A percentile compares a stretch with the other conserved stretches of the same genome.
Conservation (phyloP, 1,140 invertebrate genomes). For the Nephotettix cincticeps region DNA sequence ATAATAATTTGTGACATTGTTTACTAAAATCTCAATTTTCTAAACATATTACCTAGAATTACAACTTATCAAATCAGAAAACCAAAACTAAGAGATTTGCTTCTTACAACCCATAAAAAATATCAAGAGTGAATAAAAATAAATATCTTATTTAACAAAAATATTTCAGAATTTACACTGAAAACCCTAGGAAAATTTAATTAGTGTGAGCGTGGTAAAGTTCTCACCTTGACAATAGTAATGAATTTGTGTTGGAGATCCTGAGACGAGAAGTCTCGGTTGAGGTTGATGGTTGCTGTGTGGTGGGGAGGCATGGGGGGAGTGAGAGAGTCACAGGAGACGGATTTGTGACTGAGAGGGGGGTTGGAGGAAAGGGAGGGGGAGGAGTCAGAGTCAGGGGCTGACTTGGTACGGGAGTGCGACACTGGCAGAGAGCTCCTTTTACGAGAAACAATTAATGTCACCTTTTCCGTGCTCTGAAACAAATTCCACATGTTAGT, state of each 20-base stretch:
- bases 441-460: neutral
- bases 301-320: constrained; percentile 8
- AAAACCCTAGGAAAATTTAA: too few species aligned
- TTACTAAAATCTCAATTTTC: too few species aligned
- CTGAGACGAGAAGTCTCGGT: constrained; percentile 3
- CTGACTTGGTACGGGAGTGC: constrained; percentile 2
- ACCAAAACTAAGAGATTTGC: too few species aligned
- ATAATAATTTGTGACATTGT: too few species aligned
- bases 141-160: too few species aligned
- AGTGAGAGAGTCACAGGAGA: constrained; percentile 7
- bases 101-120: too few species aligned
- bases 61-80: too few species aligned
- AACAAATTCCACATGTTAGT: too few species aligned
- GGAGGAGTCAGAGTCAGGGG: neutral
- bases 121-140: too few species aligned
- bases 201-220: too few species aligned
- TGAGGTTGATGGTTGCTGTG: constrained; percentile 9
- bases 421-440: neutral
- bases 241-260: constrained; percentile 10
- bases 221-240: constrained; percentile 18
- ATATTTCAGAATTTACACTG: too few species aligned
- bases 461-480: constrained; percentile 8
- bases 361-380: neutral
- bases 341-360: constrained; percentile 1
- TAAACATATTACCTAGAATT: too few species aligned